Base-by-base conservation (phyloP, 2,797 vertebrate species). In the Agapornis canus region DNA sequence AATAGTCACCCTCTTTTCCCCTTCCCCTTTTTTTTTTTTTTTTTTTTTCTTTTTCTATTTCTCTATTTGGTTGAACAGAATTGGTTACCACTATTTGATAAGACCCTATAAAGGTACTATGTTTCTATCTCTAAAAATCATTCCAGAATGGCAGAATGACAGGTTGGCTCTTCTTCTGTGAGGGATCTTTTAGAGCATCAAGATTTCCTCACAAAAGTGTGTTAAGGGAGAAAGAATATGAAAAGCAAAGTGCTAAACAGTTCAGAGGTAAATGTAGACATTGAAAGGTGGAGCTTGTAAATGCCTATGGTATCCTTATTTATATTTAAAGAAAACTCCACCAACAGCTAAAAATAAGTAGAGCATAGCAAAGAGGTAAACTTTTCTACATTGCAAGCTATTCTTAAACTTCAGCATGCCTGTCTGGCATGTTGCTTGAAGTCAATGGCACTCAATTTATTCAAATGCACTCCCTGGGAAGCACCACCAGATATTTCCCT, bases 71-170 rank as follows among this genome's bases (percentile, higher is more conserved):
- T 73, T 75, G 32, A 49, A 17, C 20, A 63, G 40, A 82, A 63
- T 51, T 70, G 35, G 31, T 78, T 68, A 26, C 12, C 22, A 5
- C 71, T 81, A 39, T 65, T 68, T 86, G 10, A 42, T 20, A 26
- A 88, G 47, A 27, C 22, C 22, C 32, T 79, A 5, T 72, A 52
- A 65, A 82, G 11, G 31, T 76, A 29, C 11, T 76, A 25, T n/a
- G n/a, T 60, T 15, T 59, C 15, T 90, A 12, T 56, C 52, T 64
- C 39, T 83, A 83, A 45, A 57, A 73, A 42, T 81, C 32, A 26
- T 81, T 95, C 91, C 76, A 88, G 82, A 94, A 89, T 66, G 60
- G 40, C 3, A 51, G 37, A 94, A 59, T 43, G 88, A 47, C 43
- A 78, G 45, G 72, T 69, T 65, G 32, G 49, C 57, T 64, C 78